Evolutionary conservation across 92 coral and sea anemone genomes (phyloP).

Genomic region (Umimayanthus chanpuru): DNA sequence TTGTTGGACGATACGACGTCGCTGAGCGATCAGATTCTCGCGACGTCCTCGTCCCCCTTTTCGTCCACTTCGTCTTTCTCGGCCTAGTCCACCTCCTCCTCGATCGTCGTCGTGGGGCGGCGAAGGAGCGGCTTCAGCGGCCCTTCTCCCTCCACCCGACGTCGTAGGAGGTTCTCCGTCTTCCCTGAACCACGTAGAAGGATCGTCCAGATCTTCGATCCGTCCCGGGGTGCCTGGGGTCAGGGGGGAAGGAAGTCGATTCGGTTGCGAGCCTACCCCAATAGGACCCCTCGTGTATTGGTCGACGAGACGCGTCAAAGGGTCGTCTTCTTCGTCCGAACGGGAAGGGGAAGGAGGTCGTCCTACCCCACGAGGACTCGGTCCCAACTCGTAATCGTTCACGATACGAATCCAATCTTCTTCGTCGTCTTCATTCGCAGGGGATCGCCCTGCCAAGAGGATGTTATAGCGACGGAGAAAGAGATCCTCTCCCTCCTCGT

Average conservation of each 20-base stretch:
- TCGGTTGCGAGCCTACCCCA: too few relatives aligned
- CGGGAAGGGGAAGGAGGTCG: slow-evolving; percentile 1
- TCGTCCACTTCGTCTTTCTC: neutral
- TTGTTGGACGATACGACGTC: slow-evolving; percentile 1
- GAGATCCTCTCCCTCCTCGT: neutral
- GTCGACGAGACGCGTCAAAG: slow-evolving; percentile 16
- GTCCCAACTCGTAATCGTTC: neutral
- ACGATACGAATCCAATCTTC: slow-evolving; percentile 13
- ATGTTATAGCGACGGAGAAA: neutral
- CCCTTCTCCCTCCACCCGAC: neutral
- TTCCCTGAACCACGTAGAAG: too few relatives aligned
- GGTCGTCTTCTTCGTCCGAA: slow-evolving; percentile 7
- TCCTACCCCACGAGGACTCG: neutral
- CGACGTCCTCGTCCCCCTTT: slow-evolving; percentile 14
- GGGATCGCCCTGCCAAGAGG: slow-evolving; percentile 17
- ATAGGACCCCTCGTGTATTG: neutral
- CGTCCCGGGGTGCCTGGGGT: slow-evolving; percentile 4
- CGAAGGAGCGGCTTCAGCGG: neutral
- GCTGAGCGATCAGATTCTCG: slow-evolving; percentile 1
- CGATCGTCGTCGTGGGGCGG: neutral
- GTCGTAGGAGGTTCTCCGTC: slow-evolving; percentile 1
- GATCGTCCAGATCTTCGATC: neutral
- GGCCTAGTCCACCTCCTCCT: neutral
- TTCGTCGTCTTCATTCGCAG: slow-evolving; percentile 3
- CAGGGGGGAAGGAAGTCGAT: slow-evolving; percentile 1